Evolutionary conservation across 2,888 invertebrate genomes (phyloP), one percentile per base, ranked within the genome.

Genomic region (Trimorus sp.): DNA sequence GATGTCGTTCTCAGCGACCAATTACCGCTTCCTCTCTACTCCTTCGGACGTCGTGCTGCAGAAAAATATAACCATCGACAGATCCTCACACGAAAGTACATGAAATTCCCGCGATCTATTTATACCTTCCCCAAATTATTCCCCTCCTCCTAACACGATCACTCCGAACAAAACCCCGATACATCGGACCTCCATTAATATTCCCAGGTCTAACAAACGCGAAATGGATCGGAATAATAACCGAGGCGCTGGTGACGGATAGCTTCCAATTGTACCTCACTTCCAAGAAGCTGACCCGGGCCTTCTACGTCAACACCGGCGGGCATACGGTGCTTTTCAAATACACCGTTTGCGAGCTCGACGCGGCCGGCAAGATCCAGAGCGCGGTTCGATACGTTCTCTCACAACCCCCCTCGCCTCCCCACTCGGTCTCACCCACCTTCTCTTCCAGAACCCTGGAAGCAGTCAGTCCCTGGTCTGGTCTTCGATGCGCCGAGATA

Each of bases 151-250:
- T n/a, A 8, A 48, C 12, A 3, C 48, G 48, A 69, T 53, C 40
- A 37, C 58, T 40, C 14, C 12, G 48, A 48, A n/a, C 12, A 15
- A 38, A 36, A 48, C 11, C 38, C 16, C n/a, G 45, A 59, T 26
- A 40, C 6, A 65, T 54, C 54, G 15, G 9, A 63, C 51, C 37
- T 4, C 14, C 14, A 71, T 75, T 71, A 51, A 59, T 76, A 76
- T 26, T 38, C 42, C 16, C 81, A 89, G 90, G 83, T 76, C 82
- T 90, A 62, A 58, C 58, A 12, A 82, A 78, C 12, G 84, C 83
- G 16, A 86, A 85, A 59, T 87, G 88, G 87, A 86, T 90, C 53
- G 90, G 90, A n/a, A 62, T 90, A 79, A 90, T 90, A 81, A 87
- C 84, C 40, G 85, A 85, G 14, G 85, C 85, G 7, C 54, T 87